phyloP scores from a whole-genome alignment of 2,888 invertebrate species.

The Carabus problematicus region DNA sequence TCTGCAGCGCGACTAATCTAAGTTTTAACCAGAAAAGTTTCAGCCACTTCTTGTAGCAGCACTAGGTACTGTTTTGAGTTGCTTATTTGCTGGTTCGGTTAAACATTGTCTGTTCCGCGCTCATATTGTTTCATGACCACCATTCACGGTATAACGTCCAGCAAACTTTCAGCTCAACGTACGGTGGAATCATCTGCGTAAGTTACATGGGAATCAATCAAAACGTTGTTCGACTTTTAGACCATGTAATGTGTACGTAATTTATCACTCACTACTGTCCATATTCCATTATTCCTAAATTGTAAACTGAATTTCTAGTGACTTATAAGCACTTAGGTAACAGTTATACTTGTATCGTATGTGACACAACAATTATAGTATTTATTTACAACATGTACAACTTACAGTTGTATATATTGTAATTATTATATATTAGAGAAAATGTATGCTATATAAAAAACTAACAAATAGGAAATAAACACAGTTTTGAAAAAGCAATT shows the following conservation, averaged over 20 bases:
- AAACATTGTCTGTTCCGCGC: constrained; percentile 18
- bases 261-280: not conserved
- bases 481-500: constrained; percentile 25
- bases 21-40: constrained; percentile 43
- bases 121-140: constrained; percentile 22
- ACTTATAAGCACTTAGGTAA: not conserved
- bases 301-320: constrained; percentile 5
- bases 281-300: not conserved
- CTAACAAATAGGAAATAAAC: constrained; percentile 1
- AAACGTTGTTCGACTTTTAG: constrained; percentile 1
- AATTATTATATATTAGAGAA: too few species aligned
- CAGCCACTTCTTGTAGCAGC: constrained; percentile 33
- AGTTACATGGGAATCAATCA: constrained; percentile 10
- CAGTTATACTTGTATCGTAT: too few species aligned
- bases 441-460: too few species aligned
- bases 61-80: constrained; percentile 15
- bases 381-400: too few species aligned
- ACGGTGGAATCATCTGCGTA: not conserved
- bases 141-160: not conserved
- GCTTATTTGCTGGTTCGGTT: constrained; percentile 15
- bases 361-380: not conserved
- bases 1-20: constrained; percentile 33
- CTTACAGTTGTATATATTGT: too few species aligned
- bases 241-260: not conserved
- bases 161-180: too few species aligned